phyloP scores from a whole-genome alignment of 2,113 vertebrate genomes.

The Dryoscopus gambensis region DNA sequence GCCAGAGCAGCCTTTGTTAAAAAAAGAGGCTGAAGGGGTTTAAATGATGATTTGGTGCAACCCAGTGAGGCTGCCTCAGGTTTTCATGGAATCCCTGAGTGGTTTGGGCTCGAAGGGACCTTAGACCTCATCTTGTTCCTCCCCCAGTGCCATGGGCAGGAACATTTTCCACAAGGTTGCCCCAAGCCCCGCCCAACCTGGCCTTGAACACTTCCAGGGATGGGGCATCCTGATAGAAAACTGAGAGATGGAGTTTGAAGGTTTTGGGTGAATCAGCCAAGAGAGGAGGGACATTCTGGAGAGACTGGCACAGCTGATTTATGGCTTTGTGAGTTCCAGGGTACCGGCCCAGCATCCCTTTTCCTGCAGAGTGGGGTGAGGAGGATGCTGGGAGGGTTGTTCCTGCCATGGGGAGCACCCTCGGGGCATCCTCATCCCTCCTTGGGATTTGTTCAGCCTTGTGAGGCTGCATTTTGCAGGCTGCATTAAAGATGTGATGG shows the following conservation, averaged over 20 bases:
- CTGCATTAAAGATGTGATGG: rapidly evolving
- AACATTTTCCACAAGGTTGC: rapidly evolving
- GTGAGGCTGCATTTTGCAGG: rapidly evolving
- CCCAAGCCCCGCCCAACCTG: rapidly evolving
- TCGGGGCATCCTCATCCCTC: rapidly evolving
- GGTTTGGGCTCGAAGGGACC: not conserved
- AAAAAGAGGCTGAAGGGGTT: not conserved
- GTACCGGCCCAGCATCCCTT: not conserved
- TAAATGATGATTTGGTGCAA: not conserved
- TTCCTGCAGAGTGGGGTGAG: not conserved
- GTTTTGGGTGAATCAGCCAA: not conserved
- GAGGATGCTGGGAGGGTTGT: not conserved
- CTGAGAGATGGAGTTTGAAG: not conserved
- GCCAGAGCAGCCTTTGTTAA: not conserved
- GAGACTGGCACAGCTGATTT: not conserved
- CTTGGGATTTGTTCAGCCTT: not conserved
- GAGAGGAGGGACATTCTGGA: rapidly evolving
- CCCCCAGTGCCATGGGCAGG: not conserved
- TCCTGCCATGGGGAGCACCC: not conserved
- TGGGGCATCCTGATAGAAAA: not conserved
- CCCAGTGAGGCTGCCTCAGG: rapidly evolving
- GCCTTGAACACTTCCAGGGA: not conserved
- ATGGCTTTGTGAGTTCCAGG: not conserved
- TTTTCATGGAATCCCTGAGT: not conserved
- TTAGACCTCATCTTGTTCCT: not conserved